Conservation (phyloP, 1,140 invertebrate species). For the Lepeophtheirus salmonis region DNA sequence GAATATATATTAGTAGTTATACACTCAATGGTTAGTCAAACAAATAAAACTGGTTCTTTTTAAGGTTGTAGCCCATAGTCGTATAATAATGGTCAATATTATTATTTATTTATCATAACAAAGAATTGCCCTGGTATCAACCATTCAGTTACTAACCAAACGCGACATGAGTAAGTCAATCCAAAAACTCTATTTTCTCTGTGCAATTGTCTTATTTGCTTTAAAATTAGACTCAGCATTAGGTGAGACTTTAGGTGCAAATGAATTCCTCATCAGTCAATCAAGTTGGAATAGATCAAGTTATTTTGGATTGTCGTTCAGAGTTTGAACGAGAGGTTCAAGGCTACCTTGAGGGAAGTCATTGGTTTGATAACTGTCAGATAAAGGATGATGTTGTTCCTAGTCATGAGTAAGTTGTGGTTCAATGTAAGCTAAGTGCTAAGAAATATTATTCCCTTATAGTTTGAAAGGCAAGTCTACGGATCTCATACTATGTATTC, state of each 20-base stretch:
- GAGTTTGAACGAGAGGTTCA: slow-evolving; percentile 6
- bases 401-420: neutral
- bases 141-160: too few species aligned
- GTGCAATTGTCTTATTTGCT: too few species aligned
- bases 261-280: neutral
- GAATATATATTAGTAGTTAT: too few species aligned
- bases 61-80: too few species aligned
- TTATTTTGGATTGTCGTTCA: neutral
- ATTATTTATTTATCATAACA: too few species aligned
- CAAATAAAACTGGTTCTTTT: too few species aligned
- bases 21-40: too few species aligned
- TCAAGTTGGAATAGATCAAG: neutral
- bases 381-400: neutral
- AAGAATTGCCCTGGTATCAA: too few species aligned
- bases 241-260: neutral
- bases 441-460: neutral
- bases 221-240: too few species aligned
- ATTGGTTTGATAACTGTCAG: neutral
- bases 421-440: neutral
- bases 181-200: too few species aligned
- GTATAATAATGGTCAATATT: too few species aligned
- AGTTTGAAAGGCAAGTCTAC: neutral
- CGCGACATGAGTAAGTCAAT: too few species aligned
- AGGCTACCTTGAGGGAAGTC: slow-evolving; percentile 9
- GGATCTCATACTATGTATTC: neutral